phyloP scores from a whole-genome alignment of 2,888 invertebrate genomes.

The Caenorhabditis sp. region DNA sequence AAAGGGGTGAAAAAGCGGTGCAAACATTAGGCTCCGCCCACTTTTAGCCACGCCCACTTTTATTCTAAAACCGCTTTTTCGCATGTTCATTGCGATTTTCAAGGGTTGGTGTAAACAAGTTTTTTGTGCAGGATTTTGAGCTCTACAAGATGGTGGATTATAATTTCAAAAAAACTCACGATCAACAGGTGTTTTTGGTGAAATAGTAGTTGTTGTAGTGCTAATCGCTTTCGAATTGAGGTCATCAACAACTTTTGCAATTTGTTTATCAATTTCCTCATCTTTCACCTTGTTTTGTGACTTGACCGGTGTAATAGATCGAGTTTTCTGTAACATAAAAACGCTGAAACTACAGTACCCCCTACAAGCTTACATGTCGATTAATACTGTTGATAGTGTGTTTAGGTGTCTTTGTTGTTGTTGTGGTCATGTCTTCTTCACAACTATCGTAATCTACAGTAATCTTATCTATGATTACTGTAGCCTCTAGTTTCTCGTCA shows the following conservation, averaged over 20 bases:
- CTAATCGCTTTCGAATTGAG: slow-evolving; percentile 19
- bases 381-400: slow-evolving; percentile 6
- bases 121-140: not conserved
- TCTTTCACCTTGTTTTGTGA: slow-evolving; percentile 15
- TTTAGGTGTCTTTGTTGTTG: slow-evolving; percentile 15
- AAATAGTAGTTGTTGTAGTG: not conserved
- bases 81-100: too few species aligned
- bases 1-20: too few species aligned
- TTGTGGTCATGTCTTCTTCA: slow-evolving; percentile 17
- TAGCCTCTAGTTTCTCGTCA: slow-evolving; percentile 32
- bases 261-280: slow-evolving; percentile 27
- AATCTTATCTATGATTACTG: slow-evolving; percentile 40
- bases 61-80: too few species aligned
- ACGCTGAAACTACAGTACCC: not conserved
- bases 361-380: not conserved
- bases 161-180: too few species aligned
- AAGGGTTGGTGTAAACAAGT: too few species aligned
- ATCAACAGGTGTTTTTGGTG: slow-evolving; percentile 14
- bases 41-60: too few species aligned
- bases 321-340: too few species aligned
- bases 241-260: slow-evolving; percentile 34
- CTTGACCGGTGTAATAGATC: too few species aligned
- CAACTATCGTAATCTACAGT: slow-evolving; percentile 37
- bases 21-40: too few species aligned
- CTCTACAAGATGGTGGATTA: too few species aligned